Base-by-base conservation (phyloP, 2,888 invertebrate genomes). In the Chrysolina americana region DNA sequence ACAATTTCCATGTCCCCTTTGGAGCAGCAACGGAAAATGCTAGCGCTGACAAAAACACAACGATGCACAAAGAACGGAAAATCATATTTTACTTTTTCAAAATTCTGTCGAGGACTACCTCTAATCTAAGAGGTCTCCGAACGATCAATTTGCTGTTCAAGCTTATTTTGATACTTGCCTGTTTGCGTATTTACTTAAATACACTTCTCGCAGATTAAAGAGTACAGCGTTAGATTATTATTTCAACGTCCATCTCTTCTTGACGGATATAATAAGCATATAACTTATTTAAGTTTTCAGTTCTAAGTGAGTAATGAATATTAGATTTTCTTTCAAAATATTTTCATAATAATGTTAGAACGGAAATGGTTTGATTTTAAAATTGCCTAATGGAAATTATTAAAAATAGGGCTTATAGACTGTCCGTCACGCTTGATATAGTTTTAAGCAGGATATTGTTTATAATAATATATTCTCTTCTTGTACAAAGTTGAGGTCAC, bases 1-100 rank as follows among this genome's bases (percentile, higher is more conserved):
- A 72, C 19, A 78, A 68, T 56, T 70, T 71, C 74, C 74, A 74
- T 23, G 41, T 36, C 2, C 65, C 41, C 28, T 36, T 65, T 9
- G 73, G 65, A 19, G 44, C 59, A 1, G 62, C 73, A 9, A 53
- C 50, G 8, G 68, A 68, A 17, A 36, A 13, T 11, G 41, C 17
- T 41, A 68, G 36, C 36, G 53, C 56, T 53, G 53, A 41, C 36
- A 68, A 13, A n/a, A 68, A 68, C 53, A 53, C 53, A 15, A 21
- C 21, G 3, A 53, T n/a, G 41, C 68, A 68, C 36, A 53, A 13
- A 1, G 36, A 15, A 15, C 36, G 36, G 15, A 28, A 59, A 59
- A 36, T 9, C 36, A 59, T 59, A 23, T 28, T 59, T 59, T 36
- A 23, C n/a, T 59, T 59, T 23, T 59, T 15, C 11, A 4, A 9